Evolutionary conservation across 2,113 vertebrate species (phyloP), one percentile per base, ranked within the genome.

Genomic region (Mugil cephalus): DNA sequence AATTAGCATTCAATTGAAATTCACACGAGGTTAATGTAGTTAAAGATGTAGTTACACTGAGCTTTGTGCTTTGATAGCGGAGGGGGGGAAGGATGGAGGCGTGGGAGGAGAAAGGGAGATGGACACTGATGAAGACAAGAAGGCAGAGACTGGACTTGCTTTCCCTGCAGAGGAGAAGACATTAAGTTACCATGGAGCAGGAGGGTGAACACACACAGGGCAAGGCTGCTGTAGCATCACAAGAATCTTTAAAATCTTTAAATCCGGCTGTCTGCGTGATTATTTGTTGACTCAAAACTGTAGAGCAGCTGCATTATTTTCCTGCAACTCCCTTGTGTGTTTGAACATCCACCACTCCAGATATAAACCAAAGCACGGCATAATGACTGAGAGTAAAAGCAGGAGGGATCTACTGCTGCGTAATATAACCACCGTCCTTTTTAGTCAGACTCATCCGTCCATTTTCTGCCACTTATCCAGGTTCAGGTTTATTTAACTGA

Each of bases 311-410:
- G 61, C 61, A 50, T 48, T 30, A 48, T 48, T 48, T 18, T 63
- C 61, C 61, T 64, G 34, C 61, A 50, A 50, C 39, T 19, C 61
- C 61, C 61, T 9, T 1, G 35, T 39, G 61, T 21, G 61, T 50
- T 63, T 48, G 60, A 36, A 46, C 24, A 30, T 30, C 24, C 24
- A 5, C 24, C 24, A 5, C 24, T 30, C 24, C 24, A 30, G 24
- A 30, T 30, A 30, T 3, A 30, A 30, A 30, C 24, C 24, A 30
- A 2, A 30, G 24, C 24, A 3, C 24, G 5, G 24, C 24, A 30
- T 30, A 30, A 5, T 30, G 5, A 30, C 24, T 30, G 24, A 30
- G 24, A 30, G 24, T 30, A 30, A 30, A 30, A 5, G 24, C 24
- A 30, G 3, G 24, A 30, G 5, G 24, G 24, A n/a, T n/a, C n/a